Percentiles rank a stretch among this genome's conserved stretches.
phyloP scores from a whole-genome alignment of 2,113 vertebrate genomes.

The Pheucticus melanocephalus region DNA sequence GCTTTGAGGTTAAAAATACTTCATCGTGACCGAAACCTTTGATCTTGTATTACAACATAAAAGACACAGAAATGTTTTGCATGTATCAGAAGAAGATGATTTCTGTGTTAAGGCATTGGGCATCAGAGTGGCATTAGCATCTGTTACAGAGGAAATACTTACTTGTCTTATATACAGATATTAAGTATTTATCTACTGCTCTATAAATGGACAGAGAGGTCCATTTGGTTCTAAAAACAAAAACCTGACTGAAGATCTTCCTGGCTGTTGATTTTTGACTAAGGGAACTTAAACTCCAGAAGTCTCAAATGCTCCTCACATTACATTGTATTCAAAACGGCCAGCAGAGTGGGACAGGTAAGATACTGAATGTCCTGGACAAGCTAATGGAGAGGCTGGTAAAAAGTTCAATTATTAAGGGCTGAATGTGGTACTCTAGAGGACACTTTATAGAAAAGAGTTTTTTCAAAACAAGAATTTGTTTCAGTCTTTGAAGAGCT shows the following conservation, averaged over 20 bases:
- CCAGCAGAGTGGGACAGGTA: not conserved
- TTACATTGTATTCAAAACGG: not conserved
- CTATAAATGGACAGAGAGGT: not conserved
- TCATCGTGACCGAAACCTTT: not conserved
- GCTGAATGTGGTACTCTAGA: not conserved
- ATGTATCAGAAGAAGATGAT: rapidly evolving
- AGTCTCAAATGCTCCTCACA: not conserved
- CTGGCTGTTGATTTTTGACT: not conserved
- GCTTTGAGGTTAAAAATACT: not conserved
- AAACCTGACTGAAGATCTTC: not conserved
- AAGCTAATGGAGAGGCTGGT: not conserved
- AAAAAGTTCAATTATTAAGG: not conserved
- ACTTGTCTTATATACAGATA: not conserved
- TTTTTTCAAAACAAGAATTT: not conserved
- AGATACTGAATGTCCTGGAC: not conserved
- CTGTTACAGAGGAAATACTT: not conserved
- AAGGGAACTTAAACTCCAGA: not conserved
- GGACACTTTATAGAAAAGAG: not conserved
- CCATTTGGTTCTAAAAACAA: not conserved
- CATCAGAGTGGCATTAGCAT: not conserved
- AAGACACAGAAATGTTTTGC: not conserved
- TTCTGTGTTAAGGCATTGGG: not conserved
- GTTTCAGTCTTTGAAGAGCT: not conserved
- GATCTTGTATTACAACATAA: not conserved
- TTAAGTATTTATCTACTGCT: not conserved